phyloP scores from a whole-genome alignment of 2,113 vertebrate genomes.

The Salvator merianae region DNA sequence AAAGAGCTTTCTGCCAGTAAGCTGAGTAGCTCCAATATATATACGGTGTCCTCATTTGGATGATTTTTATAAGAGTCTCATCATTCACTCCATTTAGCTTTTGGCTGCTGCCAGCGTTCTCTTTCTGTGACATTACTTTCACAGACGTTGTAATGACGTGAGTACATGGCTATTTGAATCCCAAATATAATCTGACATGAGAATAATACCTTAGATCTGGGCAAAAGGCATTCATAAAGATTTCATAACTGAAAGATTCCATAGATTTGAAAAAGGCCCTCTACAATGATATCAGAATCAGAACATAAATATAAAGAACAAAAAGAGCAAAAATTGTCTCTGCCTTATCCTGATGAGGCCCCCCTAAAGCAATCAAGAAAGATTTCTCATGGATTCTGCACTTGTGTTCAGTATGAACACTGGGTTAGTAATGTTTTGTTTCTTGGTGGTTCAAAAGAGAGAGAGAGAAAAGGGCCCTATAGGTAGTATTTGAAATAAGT shows the following conservation, averaged over 20 bases:
- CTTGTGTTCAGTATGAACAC: background rate
- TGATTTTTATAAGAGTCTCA: constrained; percentile 39
- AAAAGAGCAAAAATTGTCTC: background rate
- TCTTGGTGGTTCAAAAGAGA: background rate
- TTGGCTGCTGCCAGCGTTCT: constrained; percentile 49
- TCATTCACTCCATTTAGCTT: constrained; percentile 48
- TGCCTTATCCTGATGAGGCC: background rate
- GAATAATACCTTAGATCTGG: constrained; percentile 25
- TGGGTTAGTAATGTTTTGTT: background rate
- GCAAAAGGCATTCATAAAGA: background rate
- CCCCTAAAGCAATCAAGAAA: background rate
- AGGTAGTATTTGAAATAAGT: background rate
- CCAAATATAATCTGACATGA: constrained; percentile 38
- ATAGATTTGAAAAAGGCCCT: constrained; percentile 13
- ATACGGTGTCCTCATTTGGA: constrained; percentile 18
- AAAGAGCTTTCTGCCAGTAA: constrained; percentile 31
- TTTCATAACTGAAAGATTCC: constrained; percentile 4
- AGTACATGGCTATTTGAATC: constrained; percentile 25
- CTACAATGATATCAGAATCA: background rate
- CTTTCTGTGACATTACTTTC: constrained; percentile 23
- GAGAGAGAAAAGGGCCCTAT: background rate
- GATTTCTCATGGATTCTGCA: background rate
- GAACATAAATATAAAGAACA: background rate
- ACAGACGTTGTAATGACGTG: constrained; percentile 16
- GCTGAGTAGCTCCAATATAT: background rate